Conservation (phyloP, 2,797 vertebrate species). For the Heterohyrax brucei region DNA sequence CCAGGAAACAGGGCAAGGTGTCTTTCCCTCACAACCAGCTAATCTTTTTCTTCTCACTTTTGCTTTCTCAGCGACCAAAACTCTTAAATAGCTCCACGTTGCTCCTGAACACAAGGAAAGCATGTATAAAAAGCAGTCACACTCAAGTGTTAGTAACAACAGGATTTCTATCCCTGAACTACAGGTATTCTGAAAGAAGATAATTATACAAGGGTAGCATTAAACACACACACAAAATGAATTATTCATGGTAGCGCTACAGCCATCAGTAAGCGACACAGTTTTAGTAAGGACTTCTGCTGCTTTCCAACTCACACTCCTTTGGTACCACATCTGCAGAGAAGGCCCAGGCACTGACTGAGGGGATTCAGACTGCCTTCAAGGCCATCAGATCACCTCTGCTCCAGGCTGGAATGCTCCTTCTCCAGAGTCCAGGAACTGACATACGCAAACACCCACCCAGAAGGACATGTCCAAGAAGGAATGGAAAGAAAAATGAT, state of each 20-base stretch:
- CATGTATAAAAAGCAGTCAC: constrained; percentile 56
- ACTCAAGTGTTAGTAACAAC: constrained; percentile 20
- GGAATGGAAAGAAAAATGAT: constrained; percentile 85
- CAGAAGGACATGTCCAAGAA: constrained; percentile 81
- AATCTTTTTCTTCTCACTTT: constrained; percentile 27
- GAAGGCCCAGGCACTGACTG: constrained; percentile 31
- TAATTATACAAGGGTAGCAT: constrained; percentile 31
- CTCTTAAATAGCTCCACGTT: constrained; percentile 64
- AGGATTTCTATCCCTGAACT: constrained; percentile 43
- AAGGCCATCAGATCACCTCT: constrained; percentile 74
- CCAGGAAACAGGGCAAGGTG: constrained; percentile 12
- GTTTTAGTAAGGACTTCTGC: constrained; percentile 26
- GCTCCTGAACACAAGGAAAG: constrained; percentile 50
- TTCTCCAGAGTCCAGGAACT: constrained; percentile 80
- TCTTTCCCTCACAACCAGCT: not conserved
- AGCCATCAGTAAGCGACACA: constrained; percentile 37
- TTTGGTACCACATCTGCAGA: constrained; percentile 5
- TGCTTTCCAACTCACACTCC: constrained; percentile 64
- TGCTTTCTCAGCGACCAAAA: constrained; percentile 5
- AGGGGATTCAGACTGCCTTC: constrained; percentile 57
- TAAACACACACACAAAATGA: constrained; percentile 63
- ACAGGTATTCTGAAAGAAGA: constrained; percentile 54
- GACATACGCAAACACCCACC: constrained; percentile 84
- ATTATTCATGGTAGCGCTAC: not conserved
- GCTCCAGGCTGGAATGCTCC: constrained; percentile 75